Base-by-base conservation (phyloP, 2,888 invertebrate species). In the Diploptera punctata region DNA sequence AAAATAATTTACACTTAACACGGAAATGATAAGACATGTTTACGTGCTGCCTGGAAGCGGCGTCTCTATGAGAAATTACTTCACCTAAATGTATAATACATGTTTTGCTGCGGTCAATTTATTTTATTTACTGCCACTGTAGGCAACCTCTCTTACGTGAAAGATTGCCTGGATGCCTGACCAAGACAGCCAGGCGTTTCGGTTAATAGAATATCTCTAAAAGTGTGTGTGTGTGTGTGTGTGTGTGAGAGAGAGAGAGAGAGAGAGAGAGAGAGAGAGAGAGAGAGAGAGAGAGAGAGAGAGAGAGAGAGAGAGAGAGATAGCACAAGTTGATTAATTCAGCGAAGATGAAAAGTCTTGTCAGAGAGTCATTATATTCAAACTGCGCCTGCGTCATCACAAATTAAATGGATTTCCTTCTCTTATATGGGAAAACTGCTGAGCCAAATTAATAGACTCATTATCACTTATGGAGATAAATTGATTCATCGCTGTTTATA, bases 91-190 rank as follows among this genome's bases (percentile, higher is more conserved):
- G 24, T 10, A 52, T 9, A 21, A 24, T 52, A 24, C 3, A 9
- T 4, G 52, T 5, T 52, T 21, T 52, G 24, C 24, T 52, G 52
- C 24, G 24, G 52, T 52, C 24, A 52, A 52, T 52, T 52, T 21
- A 52, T 52, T 52, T 52, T 16, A 52, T 52, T 52, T 52, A 21
- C 52, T 21, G 19, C 24, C 21, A 5, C 21, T 0, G 9, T 52
- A 52, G 52, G 52, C 52, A 52, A 52, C 52, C 52, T 3, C 52
- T 52, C 19, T 16, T 52, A 13, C 52, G 19, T 52, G 52, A 52
- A 21, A 52, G 52, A 52, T 24, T 19, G 24, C 10, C 52, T 4
- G 52, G 52, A 9, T 52, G 52, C 52, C 21, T 52, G 52, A 52
- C 52, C 24, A 9, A 24, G 24, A 24, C 52, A 24, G 24, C 21